These are phyloP conservation scores for Mimachlamys varia DNA, from an alignment of 2,888 invertebrate genomes.

Conservation along the genomic window DNA sequence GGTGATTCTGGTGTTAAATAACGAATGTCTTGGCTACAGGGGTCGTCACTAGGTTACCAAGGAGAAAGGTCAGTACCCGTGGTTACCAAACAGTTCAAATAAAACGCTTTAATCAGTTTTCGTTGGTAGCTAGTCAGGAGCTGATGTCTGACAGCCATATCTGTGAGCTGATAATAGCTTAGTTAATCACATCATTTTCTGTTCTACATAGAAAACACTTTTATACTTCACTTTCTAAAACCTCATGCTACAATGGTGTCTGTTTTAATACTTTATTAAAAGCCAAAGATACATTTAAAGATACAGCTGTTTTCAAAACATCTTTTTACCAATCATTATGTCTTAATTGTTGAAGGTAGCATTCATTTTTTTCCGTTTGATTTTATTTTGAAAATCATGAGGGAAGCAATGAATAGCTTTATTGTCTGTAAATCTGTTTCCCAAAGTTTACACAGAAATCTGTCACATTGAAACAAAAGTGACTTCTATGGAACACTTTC, in stretches of 20 bases:
- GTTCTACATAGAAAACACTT: background rate
- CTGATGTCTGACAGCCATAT: background rate
- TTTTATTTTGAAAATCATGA: too few species aligned
- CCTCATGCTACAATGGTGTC: background rate
- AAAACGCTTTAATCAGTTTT: constrained; percentile 24
- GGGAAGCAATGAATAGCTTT: too few species aligned
- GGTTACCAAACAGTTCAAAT: constrained; percentile 1
- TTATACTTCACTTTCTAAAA: background rate
- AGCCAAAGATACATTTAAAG: background rate
- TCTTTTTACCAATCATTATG: too few species aligned
- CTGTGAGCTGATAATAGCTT: background rate
- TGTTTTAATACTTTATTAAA: too few species aligned
- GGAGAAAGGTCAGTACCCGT: background rate
- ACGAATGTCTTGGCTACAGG: background rate
- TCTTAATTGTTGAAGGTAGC: too few species aligned
- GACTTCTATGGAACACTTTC: too few species aligned
- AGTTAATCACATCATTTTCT: background rate
- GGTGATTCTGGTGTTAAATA: constrained; percentile 31
- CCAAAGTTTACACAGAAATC: too few species aligned
- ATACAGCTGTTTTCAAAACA: too few species aligned
- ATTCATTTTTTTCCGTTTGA: too few species aligned
- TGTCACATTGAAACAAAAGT: too few species aligned
- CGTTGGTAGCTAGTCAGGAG: background rate
- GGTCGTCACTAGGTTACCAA: constrained; percentile 7
- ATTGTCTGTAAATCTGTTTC: too few species aligned